A percentile compares a stretch with the other conserved stretches of the same genome.
phyloP scores from a whole-genome alignment of 1,140 invertebrate genomes.

The Carposina sasakii region DNA sequence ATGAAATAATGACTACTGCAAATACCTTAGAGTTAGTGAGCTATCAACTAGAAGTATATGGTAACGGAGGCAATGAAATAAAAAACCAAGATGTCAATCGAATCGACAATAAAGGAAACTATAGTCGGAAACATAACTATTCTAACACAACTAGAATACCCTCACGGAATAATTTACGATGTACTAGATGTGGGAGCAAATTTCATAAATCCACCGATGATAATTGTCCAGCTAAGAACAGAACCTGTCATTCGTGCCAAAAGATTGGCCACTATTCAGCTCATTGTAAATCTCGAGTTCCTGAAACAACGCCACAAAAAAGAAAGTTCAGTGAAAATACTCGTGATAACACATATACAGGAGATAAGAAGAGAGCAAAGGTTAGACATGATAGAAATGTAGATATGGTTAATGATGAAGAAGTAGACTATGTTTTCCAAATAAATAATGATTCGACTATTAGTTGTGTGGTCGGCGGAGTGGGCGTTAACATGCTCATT shows the following conservation, averaged over 20 bases:
- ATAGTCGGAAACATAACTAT: not conserved
- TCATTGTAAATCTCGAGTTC: not conserved
- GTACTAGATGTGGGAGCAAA: conserved; percentile 2
- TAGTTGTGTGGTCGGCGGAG: not conserved
- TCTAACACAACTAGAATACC: not conserved
- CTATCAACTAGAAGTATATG: not conserved
- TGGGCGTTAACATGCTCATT: conserved; percentile 15
- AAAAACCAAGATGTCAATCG: not conserved
- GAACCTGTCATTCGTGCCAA: not conserved
- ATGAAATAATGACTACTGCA: not conserved
- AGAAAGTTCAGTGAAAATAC: not conserved
- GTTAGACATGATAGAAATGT: not conserved
- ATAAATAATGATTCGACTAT: conserved; percentile 3
- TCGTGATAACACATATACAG: not conserved
- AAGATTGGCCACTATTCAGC: not conserved
- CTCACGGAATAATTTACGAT: not conserved
- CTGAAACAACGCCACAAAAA: not conserved
- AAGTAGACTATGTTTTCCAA: conserved; percentile 4
- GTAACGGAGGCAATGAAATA: not conserved
- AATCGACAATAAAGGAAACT: too few species aligned
- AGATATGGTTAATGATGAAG: not conserved
- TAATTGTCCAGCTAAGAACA: not conserved
- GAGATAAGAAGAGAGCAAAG: not conserved
- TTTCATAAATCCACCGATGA: not conserved
- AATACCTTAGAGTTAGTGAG: conserved; percentile 6